Evolutionary conservation across 2,113 vertebrate species (phyloP).

Genomic region (Neogobius melanostomus): DNA sequence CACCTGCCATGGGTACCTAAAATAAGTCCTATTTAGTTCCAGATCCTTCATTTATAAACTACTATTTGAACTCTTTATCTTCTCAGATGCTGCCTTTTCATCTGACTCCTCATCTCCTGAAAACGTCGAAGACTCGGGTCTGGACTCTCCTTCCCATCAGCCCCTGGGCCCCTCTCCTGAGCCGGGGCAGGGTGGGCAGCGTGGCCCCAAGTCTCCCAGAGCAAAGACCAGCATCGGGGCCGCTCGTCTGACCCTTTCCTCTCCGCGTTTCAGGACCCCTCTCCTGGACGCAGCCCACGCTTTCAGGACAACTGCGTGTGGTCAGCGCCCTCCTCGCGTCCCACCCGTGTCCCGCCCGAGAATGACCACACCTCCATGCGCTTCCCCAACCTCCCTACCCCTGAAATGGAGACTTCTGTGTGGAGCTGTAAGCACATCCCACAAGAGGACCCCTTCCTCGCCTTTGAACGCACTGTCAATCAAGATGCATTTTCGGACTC

Average conservation of each 20-base stretch:
- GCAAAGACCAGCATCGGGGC: conserved; percentile 58
- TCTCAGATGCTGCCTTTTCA: conserved; percentile 81
- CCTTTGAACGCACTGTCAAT: conserved; percentile 58
- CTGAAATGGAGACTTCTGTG: conserved; percentile 62
- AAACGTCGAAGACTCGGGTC: conserved; percentile 89
- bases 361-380: conserved; percentile 47
- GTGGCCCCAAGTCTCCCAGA: conserved; percentile 75
- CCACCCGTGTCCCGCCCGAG: conserved; percentile 43
- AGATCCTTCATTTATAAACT: background rate
- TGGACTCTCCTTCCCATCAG: conserved; percentile 89
- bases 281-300: conserved; percentile 51
- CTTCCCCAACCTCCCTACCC: conserved; percentile 61
- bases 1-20: too few species aligned
- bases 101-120: conserved; percentile 92
- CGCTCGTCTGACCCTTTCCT: conserved; percentile 66
- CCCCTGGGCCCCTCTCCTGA: conserved; percentile 86
- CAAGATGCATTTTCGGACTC: conserved; percentile 39
- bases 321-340: conserved; percentile 23
- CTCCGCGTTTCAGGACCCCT: conserved; percentile 68
- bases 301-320: conserved; percentile 48
- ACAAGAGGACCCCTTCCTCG: conserved; percentile 73
- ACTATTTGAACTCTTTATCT: background rate
- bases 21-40: too few species aligned
- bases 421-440: conserved; percentile 79
- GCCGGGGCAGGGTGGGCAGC: conserved; percentile 79